phyloP scores from a whole-genome alignment of 2,797 vertebrate species.

The Florisuga fusca region DNA sequence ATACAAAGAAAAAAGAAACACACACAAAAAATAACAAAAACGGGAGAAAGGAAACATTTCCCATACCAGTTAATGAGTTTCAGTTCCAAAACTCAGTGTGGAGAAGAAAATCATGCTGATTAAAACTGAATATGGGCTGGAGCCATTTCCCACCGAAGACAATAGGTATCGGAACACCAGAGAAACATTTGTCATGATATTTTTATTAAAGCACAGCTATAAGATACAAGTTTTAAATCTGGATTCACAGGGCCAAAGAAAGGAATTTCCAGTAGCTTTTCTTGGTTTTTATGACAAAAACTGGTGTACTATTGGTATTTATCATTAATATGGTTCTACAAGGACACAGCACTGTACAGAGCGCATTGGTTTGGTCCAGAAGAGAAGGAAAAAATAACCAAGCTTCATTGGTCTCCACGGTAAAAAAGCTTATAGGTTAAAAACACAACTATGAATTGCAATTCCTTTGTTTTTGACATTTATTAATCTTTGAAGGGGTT shows the following conservation, averaged over 20 bases:
- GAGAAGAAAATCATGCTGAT: slow-evolving; percentile 7
- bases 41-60: slow-evolving; percentile 40
- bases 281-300: slow-evolving; percentile 5
- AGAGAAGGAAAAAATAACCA: slow-evolving; percentile 20
- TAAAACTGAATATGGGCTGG: slow-evolving; percentile 35
- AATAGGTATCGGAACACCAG: not conserved
- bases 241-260: not conserved
- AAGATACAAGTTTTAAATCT: slow-evolving; percentile 2
- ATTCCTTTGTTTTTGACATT: slow-evolving; percentile 8
- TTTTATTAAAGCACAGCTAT: slow-evolving; percentile 10
- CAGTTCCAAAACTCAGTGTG: slow-evolving; percentile 35
- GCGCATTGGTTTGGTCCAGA: not conserved
- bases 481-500: slow-evolving; percentile 59
- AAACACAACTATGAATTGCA: slow-evolving; percentile 16
- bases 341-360: not conserved
- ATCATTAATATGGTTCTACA: not conserved
- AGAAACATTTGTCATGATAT: not conserved
- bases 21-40: not conserved
- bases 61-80: slow-evolving; percentile 71
- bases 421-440: slow-evolving; percentile 43
- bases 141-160: not conserved
- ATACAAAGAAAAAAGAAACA: no score
- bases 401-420: not conserved
- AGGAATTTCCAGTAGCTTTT: not conserved
- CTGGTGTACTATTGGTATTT: not conserved